Conservation (phyloP, 2,888 invertebrate genomes). For the Salticus scenicus region DNA sequence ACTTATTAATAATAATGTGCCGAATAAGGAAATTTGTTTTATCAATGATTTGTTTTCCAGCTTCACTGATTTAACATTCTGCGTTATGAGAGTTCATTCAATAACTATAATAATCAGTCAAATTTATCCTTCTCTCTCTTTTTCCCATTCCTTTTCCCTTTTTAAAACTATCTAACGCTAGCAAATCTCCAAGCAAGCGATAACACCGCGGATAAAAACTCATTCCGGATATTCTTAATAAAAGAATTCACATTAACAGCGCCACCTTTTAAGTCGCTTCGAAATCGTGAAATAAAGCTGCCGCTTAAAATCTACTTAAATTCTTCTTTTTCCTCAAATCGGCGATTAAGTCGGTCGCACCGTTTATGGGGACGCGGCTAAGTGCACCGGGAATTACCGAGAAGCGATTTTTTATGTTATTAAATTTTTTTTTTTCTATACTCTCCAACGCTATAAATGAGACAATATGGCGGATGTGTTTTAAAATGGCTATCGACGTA, state of each 20-base stretch:
- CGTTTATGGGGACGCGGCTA: constrained; percentile 39
- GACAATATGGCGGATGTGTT: constrained; percentile 42
- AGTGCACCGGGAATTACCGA: constrained; percentile 24
- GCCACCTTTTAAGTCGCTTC: constrained; percentile 10
- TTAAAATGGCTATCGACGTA: constrained; percentile 38
- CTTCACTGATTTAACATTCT: not conserved
- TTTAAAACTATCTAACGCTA: not conserved
- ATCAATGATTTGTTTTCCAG: not conserved
- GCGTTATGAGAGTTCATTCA: not conserved
- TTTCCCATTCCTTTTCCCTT: not conserved
- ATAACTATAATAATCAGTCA: not conserved
- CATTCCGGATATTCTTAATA: constrained; percentile 5
- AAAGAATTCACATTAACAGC: constrained; percentile 17
- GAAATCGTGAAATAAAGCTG: constrained; percentile 19
- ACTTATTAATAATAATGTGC: no score
- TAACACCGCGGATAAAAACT: constrained; percentile 16
- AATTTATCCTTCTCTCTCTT: not conserved
- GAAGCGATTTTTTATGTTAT: constrained; percentile 14
- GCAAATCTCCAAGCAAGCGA: constrained; percentile 13
- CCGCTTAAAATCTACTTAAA: constrained; percentile 53
- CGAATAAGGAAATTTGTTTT: no score
- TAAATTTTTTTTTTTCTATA: not conserved
- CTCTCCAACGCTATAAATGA: constrained; percentile 28
- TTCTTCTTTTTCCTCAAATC: constrained; percentile 40
- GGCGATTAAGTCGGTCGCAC: constrained; percentile 38